Base-by-base conservation (phyloP, 2,113 vertebrate species). In the Ceyx cyanopectus region DNA sequence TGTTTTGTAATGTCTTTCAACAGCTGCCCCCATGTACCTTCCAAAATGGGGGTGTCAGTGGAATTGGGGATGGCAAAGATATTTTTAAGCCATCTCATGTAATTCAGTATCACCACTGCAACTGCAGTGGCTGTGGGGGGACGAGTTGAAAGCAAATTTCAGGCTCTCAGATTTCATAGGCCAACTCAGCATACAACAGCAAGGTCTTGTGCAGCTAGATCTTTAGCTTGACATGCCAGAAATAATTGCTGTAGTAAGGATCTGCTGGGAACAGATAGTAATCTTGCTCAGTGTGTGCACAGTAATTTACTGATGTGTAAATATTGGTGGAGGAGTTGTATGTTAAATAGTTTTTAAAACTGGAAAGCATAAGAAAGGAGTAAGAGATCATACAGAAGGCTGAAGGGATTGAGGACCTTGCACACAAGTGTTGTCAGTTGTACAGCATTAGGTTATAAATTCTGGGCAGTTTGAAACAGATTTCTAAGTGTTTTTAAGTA, bases 51-150 rank as follows among this genome's bases (percentile, higher is more conserved):
- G 3, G 0, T 60, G 27, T 40, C 11, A 34, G 34, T 62, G 24
- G 12, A 34, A 7, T 2, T 53, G n/a, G 16, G 18, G 21, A 29
- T 15, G 16, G 4, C 40, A n/a, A 29, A 81, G 26, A 27, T 41
- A 14, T 63, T 67, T 74, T 75, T n/a, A 56, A 45, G 27, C 26
- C 37, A 27, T 1, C 1, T 67, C 2, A 1, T 23, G 6, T 46
- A 17, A 70, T 51, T 78, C 43, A 68, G 12, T 43, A 57, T 37
- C 51, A 29, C 26, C 20, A 69, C n/a, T 2, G 3, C 11, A 54
- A 30, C 30, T 37, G 30, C 0, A 1, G 10, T 81, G 58, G 14
- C 30, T 58, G 4, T 7, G 6, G 12, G 3, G n/a, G 37, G 10
- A 53, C 4, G 6, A 70, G 0, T 1, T 62, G 26, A 30, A 22